Percentiles rank a stretch among this genome's conserved stretches.
These are phyloP conservation scores for Galago senegalensis DNA, from an alignment of 2,797 vertebrate genomes.

Conservation along the genomic window DNA sequence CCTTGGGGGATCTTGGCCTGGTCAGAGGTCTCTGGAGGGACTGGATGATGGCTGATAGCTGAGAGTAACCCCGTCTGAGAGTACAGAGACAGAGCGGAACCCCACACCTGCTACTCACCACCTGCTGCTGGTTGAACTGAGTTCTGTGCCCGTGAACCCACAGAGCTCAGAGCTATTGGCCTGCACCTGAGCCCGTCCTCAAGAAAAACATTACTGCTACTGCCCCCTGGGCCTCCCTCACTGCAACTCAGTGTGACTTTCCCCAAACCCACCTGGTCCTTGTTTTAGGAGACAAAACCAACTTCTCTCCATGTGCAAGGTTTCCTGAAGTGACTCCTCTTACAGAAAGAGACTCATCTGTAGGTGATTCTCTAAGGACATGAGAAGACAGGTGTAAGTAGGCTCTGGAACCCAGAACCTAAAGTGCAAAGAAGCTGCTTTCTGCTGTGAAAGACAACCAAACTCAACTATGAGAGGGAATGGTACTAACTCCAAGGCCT, in stretches of 20 bases:
- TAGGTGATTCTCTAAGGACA: neutral
- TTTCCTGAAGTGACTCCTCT: conserved; percentile 50
- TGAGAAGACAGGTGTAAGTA: conserved; percentile 62
- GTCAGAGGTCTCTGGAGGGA: neutral
- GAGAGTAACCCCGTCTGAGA: conserved; percentile 67
- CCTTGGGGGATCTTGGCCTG: neutral
- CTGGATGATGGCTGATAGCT: neutral
- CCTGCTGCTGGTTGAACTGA: conserved; percentile 22
- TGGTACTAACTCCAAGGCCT: conserved; percentile 75
- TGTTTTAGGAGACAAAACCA: conserved; percentile 4
- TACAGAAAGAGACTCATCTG: conserved; percentile 55
- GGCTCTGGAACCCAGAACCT: neutral
- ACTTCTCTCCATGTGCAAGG: neutral
- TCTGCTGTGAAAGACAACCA: conserved; percentile 78
- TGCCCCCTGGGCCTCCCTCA: conserved; percentile 65
- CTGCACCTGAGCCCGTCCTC: conserved; percentile 66
- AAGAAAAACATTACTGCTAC: conserved; percentile 55
- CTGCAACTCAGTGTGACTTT: conserved; percentile 67
- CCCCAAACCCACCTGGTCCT: neutral
- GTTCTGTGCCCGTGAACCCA: neutral
- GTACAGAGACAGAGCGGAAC: conserved; percentile 74
- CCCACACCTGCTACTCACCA: neutral
- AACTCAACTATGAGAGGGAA: conserved; percentile 74
- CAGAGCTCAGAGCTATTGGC: neutral
- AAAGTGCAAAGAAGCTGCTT: conserved; percentile 49